Evolutionary conservation across 2,797 vertebrate species (phyloP).

Genomic region (Platalea minor): DNA sequence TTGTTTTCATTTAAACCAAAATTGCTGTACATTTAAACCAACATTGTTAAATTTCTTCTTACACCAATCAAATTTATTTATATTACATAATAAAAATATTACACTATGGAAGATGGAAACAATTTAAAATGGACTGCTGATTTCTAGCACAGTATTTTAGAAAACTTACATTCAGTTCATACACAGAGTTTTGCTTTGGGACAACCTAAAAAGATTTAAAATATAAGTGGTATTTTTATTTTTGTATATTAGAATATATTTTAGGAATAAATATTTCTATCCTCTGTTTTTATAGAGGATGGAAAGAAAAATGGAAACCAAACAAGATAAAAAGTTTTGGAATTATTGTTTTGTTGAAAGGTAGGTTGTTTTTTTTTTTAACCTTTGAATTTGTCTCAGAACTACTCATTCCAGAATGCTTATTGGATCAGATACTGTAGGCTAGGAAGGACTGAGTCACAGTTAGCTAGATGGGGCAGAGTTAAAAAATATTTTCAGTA

Average conservation of each 20-base stretch:
- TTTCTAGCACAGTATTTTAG: not conserved
- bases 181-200: not conserved
- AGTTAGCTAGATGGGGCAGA: not conserved
- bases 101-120: not conserved
- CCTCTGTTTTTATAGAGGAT: not conserved
- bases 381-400: not conserved
- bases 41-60: not conserved
- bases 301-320: not conserved
- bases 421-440: not conserved
- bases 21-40: not conserved
- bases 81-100: not conserved
- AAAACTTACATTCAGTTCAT: not conserved
- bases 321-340: not conserved
- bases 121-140: not conserved
- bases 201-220: not conserved
- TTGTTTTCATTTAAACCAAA: not conserved
- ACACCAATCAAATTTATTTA: not conserved
- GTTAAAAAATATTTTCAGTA: not conserved
- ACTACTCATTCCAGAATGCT: not conserved
- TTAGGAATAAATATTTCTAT: not conserved
- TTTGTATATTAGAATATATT: not conserved
- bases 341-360: not conserved
- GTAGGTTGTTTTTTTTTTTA: not conserved
- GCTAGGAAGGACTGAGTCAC: not conserved
- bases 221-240: not conserved